Evolutionary conservation across 2,113 vertebrate species (phyloP), one percentile per base, ranked within the genome.

Genomic region (Bos javanicus): DNA sequence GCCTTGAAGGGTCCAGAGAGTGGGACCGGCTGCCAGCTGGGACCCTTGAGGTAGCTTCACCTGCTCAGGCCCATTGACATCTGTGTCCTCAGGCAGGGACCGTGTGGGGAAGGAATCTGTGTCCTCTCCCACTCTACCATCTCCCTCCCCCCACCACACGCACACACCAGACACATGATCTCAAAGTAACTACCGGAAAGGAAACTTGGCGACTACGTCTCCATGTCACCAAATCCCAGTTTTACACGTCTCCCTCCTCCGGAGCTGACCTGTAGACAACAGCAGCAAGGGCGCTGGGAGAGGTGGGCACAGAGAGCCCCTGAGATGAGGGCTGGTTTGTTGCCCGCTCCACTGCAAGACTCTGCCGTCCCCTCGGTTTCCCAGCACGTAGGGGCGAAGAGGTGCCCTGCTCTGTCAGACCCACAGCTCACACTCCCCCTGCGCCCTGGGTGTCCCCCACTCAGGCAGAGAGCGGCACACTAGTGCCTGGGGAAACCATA

Each of bases 181-280:
- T 93, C 97, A 91, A 90, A 98, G 82, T 88, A 59, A 59, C 93
- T 94, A 95, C 98, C 97, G 95, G 97, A 98, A 98, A 95, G 96
- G 97, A 98, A 98, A 98, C 88, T 98, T 98, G 96, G 97, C 97
- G 0, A 96, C 90, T 50, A 67, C 36, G 82, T 86, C 97, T 91
- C 82, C 3, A 1, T 95, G 98, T 98, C 92, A 98, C 95, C 91
- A 89, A 97, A 98, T 98, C 90, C 97, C 89, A 80, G 50, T 50
- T 82, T 91, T n/a, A 54, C 33, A 25, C 43, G 46, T 17, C 33
- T 67, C 33, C 19, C 76, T 25, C 57, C 33, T 21, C 13, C 4
- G 16, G 33, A 94, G 88, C 85, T 64, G 97, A 59, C 88, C 67
- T n/a, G 54, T 50, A 59, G 7, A 16, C 80, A 74, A 9, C 52